These are phyloP conservation scores for Daphoenositta chrysoptera DNA, from an alignment of 2,113 vertebrate genomes.

Conservation along the genomic window DNA sequence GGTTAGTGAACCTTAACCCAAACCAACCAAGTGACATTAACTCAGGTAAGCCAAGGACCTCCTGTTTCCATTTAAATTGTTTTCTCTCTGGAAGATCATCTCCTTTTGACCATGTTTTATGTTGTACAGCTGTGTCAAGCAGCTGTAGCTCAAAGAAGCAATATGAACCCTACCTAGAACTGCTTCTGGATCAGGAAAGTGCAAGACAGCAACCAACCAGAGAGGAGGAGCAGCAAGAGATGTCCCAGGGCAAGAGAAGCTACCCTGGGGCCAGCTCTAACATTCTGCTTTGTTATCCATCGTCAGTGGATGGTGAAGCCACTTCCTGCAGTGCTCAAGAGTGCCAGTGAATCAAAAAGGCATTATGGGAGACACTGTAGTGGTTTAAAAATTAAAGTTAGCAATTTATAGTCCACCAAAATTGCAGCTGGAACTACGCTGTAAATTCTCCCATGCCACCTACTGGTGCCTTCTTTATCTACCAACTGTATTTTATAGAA, in stretches of 20 bases:
- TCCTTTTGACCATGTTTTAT: background rate
- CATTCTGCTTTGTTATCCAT: background rate
- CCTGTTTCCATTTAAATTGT: background rate
- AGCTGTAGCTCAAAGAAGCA: background rate
- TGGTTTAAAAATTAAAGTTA: background rate
- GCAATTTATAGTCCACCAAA: background rate
- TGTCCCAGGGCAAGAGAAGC: background rate
- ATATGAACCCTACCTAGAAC: background rate
- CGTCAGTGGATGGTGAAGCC: background rate
- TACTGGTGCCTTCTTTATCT: constrained; percentile 35
- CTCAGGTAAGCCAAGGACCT: background rate
- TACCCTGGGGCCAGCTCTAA: background rate
- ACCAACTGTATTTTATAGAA: background rate
- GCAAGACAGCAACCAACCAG: background rate
- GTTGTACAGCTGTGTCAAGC: background rate
- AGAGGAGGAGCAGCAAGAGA: background rate
- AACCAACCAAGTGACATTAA: background rate
- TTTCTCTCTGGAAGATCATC: background rate
- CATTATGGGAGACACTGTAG: background rate
- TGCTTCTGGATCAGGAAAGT: background rate
- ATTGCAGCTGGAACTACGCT: background rate
- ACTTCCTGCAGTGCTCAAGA: background rate
- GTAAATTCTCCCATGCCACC: constrained; percentile 52
- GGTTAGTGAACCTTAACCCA: background rate
- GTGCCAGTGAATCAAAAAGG: background rate